Conservation (phyloP, 2,888 invertebrate genomes). For the Clistopyga incitator region DNA sequence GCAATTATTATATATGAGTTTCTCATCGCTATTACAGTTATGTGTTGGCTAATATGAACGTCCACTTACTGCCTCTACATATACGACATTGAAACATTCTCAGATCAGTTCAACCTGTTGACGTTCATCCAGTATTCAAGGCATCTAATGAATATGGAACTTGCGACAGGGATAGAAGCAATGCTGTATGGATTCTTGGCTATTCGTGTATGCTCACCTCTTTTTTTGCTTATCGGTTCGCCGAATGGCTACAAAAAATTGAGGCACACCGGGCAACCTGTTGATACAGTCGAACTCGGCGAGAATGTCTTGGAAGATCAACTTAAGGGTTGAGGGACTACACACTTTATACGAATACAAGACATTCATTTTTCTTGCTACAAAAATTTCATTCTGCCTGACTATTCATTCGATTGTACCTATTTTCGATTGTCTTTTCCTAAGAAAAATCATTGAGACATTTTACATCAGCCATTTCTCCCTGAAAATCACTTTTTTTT, state of each 20-base stretch:
- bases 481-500: too few species aligned
- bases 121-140: conserved; percentile 31
- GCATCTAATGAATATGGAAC: conserved; percentile 58
- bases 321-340: not conserved
- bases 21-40: conserved; percentile 23
- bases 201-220: conserved; percentile 11
- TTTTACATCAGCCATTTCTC: too few species aligned
- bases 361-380: not conserved
- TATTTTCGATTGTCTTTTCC: not conserved
- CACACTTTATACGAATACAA: not conserved
- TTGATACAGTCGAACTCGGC: conserved; percentile 15
- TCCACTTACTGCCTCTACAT: conserved; percentile 23
- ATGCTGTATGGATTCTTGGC: conserved; percentile 27
- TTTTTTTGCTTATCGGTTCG: conserved; percentile 16
- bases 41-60: not conserved
- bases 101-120: conserved; percentile 61
- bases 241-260: conserved; percentile 14
- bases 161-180: conserved; percentile 22
- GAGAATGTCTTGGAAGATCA: not conserved
- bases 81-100: conserved; percentile 28
- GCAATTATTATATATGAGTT: conserved; percentile 38
- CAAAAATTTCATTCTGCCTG: not conserved
- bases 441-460: not conserved
- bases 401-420: not conserved
- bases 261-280: conserved; percentile 30